A percentile compares a stretch with the other conserved stretches of the same genome.
Conservation (phyloP, 2,113 vertebrate species). For the Lamprologus tigripictilis region DNA sequence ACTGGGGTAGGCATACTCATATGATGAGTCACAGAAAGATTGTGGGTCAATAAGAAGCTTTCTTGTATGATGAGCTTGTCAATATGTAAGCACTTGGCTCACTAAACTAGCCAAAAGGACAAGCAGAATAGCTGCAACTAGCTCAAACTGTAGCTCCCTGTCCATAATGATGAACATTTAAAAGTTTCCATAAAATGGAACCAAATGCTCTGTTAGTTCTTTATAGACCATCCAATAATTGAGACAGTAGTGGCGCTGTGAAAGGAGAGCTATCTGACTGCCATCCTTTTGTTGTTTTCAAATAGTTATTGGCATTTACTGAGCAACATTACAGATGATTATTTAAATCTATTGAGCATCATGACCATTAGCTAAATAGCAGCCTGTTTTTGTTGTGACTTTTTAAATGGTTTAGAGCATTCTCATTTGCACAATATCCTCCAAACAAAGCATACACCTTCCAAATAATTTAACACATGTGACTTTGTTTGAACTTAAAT, state of each 20-base stretch:
- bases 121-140: neutral
- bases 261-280: neutral
- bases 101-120: neutral
- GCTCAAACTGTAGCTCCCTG: neutral
- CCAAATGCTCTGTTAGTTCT: neutral
- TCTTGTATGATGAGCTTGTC: constrained; percentile 17
- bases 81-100: neutral
- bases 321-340: constrained; percentile 6
- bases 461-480: neutral
- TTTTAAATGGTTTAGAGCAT: neutral
- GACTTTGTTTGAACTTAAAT: neutral
- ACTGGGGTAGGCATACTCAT: neutral
- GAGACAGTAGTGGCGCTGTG: neutral
- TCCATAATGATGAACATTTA: neutral
- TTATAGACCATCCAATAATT: neutral
- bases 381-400: neutral
- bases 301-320: constrained; percentile 10
- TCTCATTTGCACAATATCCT: neutral
- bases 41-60: constrained; percentile 17
- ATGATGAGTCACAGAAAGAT: neutral
- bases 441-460: neutral
- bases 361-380: constrained; percentile 3
- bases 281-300: neutral
- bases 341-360: constrained; percentile 1
- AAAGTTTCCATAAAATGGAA: neutral